Evolutionary conservation across 2,797 vertebrate genomes (phyloP).

Genomic region (Myripristis jacobus): DNA sequence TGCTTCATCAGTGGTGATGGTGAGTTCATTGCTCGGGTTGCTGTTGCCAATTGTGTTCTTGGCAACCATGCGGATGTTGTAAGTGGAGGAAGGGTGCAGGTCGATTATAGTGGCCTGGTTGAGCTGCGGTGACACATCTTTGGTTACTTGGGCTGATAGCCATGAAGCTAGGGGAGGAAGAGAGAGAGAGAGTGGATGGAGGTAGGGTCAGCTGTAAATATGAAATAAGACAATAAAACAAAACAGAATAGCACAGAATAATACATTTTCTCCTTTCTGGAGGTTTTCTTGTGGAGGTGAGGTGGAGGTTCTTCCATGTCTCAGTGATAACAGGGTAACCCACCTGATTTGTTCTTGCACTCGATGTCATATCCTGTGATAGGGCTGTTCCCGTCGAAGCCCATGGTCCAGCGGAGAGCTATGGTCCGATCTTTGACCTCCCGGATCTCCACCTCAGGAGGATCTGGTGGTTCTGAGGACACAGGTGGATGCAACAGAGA

Average conservation of each 20-base stretch:
- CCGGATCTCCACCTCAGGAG: constrained; percentile 96
- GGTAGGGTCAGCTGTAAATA: not conserved
- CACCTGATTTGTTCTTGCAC: constrained; percentile 99
- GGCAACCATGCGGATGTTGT: constrained; percentile 99
- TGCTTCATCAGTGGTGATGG: constrained; percentile 98
- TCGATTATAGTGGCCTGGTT: constrained; percentile 99
- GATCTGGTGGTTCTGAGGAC: constrained; percentile 93
- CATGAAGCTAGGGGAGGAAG: constrained; percentile 87
- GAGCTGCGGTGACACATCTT: constrained; percentile 98
- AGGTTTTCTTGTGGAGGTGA: not conserved
- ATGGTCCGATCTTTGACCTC: constrained; percentile 97
- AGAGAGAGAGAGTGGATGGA: constrained; percentile 15
- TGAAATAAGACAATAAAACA: not conserved
- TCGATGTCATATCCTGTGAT: constrained; percentile 99
- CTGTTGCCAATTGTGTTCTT: constrained; percentile 99
- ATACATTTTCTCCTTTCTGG: not conserved
- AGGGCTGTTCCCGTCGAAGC: constrained; percentile 98
- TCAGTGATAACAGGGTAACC: not conserved
- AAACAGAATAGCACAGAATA: too few species aligned
- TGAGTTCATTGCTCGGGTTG: constrained; percentile 98
- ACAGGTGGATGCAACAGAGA: constrained; percentile 10
- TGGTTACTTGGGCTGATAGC: constrained; percentile 98
- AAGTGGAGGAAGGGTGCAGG: constrained; percentile 97
- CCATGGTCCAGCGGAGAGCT: constrained; percentile 98
- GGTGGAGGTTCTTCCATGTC: too few species aligned